Percentiles rank a stretch among this genome's conserved stretches.
These are phyloP conservation scores for Drosophila trichaetosa DNA, from an alignment of 2,888 invertebrate species.

Conservation along the genomic window DNA sequence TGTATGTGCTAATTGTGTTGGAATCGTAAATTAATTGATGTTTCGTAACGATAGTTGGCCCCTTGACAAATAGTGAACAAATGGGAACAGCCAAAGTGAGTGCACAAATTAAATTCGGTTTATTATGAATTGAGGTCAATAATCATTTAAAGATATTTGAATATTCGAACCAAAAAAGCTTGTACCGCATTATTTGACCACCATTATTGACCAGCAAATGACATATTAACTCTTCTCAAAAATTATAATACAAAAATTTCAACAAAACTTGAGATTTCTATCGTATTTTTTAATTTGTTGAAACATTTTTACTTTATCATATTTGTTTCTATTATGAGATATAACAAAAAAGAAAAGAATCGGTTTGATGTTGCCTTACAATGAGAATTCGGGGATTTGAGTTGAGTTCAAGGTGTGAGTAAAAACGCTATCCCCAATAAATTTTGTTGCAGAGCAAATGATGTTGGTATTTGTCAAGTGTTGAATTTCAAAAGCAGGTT, in stretches of 20 bases:
- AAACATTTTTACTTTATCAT: background rate
- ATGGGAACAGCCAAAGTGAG: constrained; percentile 14
- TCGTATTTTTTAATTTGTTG: background rate
- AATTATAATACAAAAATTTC: background rate
- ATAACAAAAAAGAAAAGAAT: background rate
- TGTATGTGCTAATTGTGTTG: constrained; percentile 58
- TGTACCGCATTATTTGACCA: background rate
- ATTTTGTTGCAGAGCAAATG: constrained; percentile 1
- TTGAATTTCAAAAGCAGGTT: constrained; percentile 35
- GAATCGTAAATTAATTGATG: constrained; percentile 60
- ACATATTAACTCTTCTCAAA: background rate
- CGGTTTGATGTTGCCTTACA: background rate
- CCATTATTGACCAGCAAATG: background rate
- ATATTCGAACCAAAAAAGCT: background rate
- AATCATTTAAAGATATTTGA: background rate
- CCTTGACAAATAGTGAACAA: constrained; percentile 29
- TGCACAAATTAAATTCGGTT: constrained; percentile 19
- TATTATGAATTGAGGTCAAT: constrained; percentile 19
- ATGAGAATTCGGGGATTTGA: background rate
- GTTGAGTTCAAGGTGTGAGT: background rate
- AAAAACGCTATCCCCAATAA: background rate
- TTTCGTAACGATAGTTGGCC: constrained; percentile 21
- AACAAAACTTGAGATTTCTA: background rate
- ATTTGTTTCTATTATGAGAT: background rate
- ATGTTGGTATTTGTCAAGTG: constrained; percentile 23